These are phyloP conservation scores for Stigmatopora argus DNA, from an alignment of 2,113 vertebrate genomes.

Conservation along the genomic window DNA sequence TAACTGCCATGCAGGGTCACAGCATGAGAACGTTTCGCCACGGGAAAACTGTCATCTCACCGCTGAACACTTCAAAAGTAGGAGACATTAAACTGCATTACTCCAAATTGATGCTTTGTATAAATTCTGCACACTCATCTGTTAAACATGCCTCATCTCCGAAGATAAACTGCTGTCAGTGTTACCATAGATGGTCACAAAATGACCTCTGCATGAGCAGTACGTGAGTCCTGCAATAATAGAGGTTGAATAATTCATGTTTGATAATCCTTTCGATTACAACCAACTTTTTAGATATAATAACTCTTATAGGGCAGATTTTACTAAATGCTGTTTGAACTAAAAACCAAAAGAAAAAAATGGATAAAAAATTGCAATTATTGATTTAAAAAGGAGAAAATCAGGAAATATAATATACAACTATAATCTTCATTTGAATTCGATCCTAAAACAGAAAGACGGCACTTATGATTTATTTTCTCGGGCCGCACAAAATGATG, in stretches of 20 bases:
- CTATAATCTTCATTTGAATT: too few species aligned
- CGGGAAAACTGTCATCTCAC: not conserved
- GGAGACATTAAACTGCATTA: not conserved
- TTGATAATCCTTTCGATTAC: not conserved
- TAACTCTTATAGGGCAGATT: not conserved
- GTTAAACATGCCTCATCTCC: not conserved
- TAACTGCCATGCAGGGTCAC: constrained; percentile 4
- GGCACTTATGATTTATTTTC: too few species aligned
- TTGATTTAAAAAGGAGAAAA: too few species aligned
- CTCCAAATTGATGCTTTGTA: constrained; percentile 9
- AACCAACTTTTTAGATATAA: not conserved
- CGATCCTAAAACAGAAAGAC: too few species aligned
- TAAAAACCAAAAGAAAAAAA: too few species aligned
- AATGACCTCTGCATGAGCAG: not conserved
- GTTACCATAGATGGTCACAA: constrained; percentile 14
- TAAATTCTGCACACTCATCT: constrained; percentile 5
- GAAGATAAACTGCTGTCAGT: constrained; percentile 5
- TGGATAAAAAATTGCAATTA: too few species aligned
- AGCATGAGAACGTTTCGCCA: not conserved
- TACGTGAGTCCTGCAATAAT: not conserved
- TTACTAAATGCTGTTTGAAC: not conserved
- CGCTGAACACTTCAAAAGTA: not conserved
- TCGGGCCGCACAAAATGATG: too few species aligned
- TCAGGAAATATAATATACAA: too few species aligned
- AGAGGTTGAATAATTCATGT: not conserved